phyloP scores from a whole-genome alignment of 2,888 invertebrate species.

The Drosophila subquinaria region DNA sequence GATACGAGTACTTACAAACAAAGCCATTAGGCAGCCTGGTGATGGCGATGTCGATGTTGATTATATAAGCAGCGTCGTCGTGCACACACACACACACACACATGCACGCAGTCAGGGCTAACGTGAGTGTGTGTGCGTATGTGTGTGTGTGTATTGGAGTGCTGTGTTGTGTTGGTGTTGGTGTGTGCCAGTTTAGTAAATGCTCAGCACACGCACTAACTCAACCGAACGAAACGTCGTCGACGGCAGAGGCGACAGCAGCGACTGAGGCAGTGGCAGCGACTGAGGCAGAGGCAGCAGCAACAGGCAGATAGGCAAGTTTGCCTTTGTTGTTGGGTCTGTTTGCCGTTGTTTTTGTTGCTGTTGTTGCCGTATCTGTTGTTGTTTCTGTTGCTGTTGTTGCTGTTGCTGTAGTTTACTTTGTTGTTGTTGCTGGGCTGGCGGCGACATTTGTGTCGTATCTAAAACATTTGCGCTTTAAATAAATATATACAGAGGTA shows the following conservation, averaged over 20 bases:
- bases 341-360: constrained; percentile 41
- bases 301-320: constrained; percentile 74
- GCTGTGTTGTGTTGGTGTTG: constrained; percentile 45
- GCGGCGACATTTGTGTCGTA: constrained; percentile 73
- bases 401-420: constrained; percentile 29
- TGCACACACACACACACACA: constrained; percentile 30
- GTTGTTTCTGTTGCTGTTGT: constrained; percentile 55
- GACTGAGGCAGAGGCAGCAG: constrained; percentile 9
- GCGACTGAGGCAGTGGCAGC: neutral
- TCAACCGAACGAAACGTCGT: constrained; percentile 52
- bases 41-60: constrained; percentile 54
- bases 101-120: constrained; percentile 10
- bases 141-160: constrained; percentile 31
- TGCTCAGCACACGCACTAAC: constrained; percentile 74
- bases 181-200: constrained; percentile 79
- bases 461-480: constrained; percentile 82
- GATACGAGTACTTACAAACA: constrained; percentile 69
- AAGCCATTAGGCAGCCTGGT: constrained; percentile 70
- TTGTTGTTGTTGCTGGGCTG: constrained; percentile 32
- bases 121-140: constrained; percentile 7
- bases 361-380: constrained; percentile 37
- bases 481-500: constrained; percentile 78
- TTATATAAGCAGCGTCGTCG: constrained; percentile 68
- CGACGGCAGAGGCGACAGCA: constrained; percentile 14
- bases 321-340: constrained; percentile 63